Evolutionary conservation across 2,888 invertebrate species (phyloP), one percentile per base, ranked within the genome.

Genomic region (Nomada lathburiana): DNA sequence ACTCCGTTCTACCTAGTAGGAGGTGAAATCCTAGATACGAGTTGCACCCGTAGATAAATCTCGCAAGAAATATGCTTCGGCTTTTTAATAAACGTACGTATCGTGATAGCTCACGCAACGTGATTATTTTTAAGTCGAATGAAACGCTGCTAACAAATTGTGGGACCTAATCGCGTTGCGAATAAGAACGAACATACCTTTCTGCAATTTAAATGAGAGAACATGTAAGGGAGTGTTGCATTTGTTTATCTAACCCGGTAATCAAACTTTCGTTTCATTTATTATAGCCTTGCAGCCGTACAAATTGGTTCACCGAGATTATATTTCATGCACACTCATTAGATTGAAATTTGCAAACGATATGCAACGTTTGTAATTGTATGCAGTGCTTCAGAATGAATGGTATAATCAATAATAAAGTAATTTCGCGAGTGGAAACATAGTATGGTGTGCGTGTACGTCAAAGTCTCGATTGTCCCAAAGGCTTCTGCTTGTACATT

Each of bases 21-120:
- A 63, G 29, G 42, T 55, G n/a, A 44, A 63, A 68, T 62, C 63
- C 36, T 9, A 26, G 55, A 20, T 42, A n/a, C 42, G 20, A 20
- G 26, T 7, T 50, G 29, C 16, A 23, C 20, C 44, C 2, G 20
- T 52, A 29, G 23, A 52, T 23, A 60, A 71, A 29, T 52, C 52
- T 63, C 26, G 3, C 23, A n/a, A 36, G 13, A 57, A 55, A 36
- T 47, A 44, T 52, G 16, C n/a, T 11, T 36, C 10, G 50, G 50
- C 42, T 60, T 60, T 52, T 67, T 75, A 26, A 68, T 68, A 52
- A 67, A 67, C 47, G 9, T 5, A 52, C 42, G 47, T 59, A 26
- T 47, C 69, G 47, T 26, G 68, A 68, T 55, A 55, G 10, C 4
- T 20, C 68, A 55, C 55, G 68, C 68, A 55, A 68, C 23, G 20